Evolutionary conservation across 2,113 vertebrate genomes (phyloP).

Genomic region (Stictonetta naevosa): DNA sequence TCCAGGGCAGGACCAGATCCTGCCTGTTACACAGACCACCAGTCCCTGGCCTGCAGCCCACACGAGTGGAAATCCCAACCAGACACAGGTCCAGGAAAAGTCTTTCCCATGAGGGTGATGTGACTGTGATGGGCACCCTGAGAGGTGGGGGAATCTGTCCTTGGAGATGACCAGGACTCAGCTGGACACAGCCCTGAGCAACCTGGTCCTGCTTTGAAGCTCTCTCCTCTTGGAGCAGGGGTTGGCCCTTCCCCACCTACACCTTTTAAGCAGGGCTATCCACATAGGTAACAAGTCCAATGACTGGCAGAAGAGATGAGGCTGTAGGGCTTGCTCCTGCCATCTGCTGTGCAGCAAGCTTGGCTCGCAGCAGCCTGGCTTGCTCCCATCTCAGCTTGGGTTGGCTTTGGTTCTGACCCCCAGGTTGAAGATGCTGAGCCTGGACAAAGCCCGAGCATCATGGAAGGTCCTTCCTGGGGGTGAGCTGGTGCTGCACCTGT

Average conservation of each 20-base stretch:
- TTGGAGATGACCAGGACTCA: background rate
- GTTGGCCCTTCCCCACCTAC: background rate
- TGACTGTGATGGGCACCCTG: background rate
- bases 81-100: background rate
- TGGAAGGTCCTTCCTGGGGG: background rate
- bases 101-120: background rate
- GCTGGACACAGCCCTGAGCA: background rate
- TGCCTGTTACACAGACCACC: background rate
- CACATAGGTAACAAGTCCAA: no score
- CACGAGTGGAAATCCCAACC: background rate
- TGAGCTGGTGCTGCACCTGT: conserved; percentile 31
- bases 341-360: background rate
- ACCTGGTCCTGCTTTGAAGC: background rate
- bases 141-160: background rate
- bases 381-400: background rate
- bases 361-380: background rate
- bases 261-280: background rate
- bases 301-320: rapidly evolving
- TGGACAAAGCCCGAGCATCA: background rate
- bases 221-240: rapidly evolving
- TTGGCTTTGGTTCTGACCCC: background rate
- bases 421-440: conserved; percentile 50
- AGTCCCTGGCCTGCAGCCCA: background rate
- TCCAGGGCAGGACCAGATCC: background rate
- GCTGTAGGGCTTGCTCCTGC: background rate